These are phyloP conservation scores for Anguilla megastoma DNA, from an alignment of 2,797 vertebrate species.

Conservation along the genomic window DNA sequence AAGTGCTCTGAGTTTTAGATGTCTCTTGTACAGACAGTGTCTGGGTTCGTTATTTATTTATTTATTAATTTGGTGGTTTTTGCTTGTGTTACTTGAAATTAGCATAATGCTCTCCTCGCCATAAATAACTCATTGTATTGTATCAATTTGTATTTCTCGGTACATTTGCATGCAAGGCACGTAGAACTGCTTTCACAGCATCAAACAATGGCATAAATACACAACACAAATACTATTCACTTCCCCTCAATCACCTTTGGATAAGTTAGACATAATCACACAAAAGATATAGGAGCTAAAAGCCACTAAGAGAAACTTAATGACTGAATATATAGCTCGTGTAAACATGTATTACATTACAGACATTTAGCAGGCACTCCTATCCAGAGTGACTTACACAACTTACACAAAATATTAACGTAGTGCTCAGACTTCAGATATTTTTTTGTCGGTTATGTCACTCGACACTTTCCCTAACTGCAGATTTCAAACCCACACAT, in stretches of 20 bases:
- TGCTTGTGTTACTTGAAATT: neutral
- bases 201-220: neutral
- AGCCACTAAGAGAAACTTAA: neutral
- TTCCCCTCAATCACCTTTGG: neutral
- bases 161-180: neutral
- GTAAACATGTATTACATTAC: neutral
- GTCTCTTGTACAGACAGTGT: neutral
- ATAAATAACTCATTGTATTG: constrained; percentile 22
- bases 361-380: neutral
- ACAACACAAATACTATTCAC: neutral
- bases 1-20: neutral
- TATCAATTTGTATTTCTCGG: neutral
- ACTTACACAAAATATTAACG: neutral
- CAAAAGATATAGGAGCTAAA: neutral
- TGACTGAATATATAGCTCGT: neutral
- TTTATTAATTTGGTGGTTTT: neutral
- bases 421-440: neutral
- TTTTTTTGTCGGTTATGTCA: neutral
- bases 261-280: neutral
- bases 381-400: too few species aligned
- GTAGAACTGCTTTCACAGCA: neutral
- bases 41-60: neutral
- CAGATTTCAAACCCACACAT: neutral
- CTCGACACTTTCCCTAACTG: neutral
- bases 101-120: neutral